Percentiles rank a stretch among this genome's conserved stretches.
Conservation (phyloP, 2,888 invertebrate genomes). For the Melipona bicolor region DNA sequence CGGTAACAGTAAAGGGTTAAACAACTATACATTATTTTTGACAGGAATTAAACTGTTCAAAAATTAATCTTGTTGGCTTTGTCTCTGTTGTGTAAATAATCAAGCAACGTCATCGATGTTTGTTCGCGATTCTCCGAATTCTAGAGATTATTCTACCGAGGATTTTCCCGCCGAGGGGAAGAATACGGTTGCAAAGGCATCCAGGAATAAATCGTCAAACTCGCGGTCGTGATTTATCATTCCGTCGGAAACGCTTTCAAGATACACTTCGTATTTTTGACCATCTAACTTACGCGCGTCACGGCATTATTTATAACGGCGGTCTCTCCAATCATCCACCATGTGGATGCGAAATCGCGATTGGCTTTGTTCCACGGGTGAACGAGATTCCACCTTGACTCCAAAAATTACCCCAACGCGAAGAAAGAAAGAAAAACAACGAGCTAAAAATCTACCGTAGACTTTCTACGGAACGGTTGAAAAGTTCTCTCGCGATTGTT, state of each 20-base stretch:
- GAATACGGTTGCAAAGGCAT: not conserved
- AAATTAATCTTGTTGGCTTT: too few relatives aligned
- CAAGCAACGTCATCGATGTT: not conserved
- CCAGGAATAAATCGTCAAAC: constrained; percentile 37
- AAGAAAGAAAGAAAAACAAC: not conserved
- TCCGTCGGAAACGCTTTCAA: constrained; percentile 17
- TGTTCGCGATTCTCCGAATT: not conserved
- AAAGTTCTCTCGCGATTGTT: not conserved
- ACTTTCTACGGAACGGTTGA: not conserved
- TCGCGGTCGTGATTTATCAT: constrained; percentile 35
- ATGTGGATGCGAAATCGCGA: constrained; percentile 45
- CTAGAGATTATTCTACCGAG: not conserved
- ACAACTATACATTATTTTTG: too few relatives aligned
- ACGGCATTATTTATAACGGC: constrained; percentile 59
- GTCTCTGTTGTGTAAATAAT: too few relatives aligned
- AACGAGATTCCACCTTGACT: constrained; percentile 8
- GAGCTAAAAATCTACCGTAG: not conserved
- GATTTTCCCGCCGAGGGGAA: not conserved
- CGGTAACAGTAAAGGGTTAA: too few relatives aligned
- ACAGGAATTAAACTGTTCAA: too few relatives aligned
- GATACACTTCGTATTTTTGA: constrained; percentile 47
- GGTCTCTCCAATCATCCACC: constrained; percentile 19
- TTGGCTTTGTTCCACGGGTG: constrained; percentile 50
- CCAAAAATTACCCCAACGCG: not conserved
- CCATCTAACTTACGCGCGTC: constrained; percentile 45